Evolutionary conservation across 2,113 vertebrate species (phyloP).

Genomic region (Boulengeromyrus knoepffleri): DNA sequence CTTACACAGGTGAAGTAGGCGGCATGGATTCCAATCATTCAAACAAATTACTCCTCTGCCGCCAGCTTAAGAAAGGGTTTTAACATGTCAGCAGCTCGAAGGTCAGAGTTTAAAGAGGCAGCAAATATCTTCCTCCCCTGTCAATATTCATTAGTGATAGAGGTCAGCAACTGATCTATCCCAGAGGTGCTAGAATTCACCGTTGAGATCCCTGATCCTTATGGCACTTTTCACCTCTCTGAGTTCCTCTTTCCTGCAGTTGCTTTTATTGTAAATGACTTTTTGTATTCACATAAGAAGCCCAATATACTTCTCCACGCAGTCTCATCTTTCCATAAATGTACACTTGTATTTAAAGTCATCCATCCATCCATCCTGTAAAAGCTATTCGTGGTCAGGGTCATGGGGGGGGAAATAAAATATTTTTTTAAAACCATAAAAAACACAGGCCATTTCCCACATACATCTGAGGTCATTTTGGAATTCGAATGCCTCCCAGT

Average conservation of each 20-base stretch:
- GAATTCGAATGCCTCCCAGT: not conserved
- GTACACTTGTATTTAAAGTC: not conserved
- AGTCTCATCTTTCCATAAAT: not conserved
- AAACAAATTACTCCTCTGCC: not conserved
- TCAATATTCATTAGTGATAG: not conserved
- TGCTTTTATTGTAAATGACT: not conserved
- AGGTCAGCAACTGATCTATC: not conserved
- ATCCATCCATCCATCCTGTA: not conserved
- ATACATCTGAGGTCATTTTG: not conserved
- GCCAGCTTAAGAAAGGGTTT: not conserved
- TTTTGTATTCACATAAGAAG: not conserved
- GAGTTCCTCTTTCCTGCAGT: not conserved
- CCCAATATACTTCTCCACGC: not conserved
- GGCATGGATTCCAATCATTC: not conserved
- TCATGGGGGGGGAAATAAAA: not conserved
- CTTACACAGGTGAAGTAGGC: not conserved
- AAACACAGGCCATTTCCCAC: not conserved
- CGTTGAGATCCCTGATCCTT: not conserved
- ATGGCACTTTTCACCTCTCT: not conserved
- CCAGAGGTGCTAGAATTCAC: slow-evolving; percentile 5
- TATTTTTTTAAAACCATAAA: not conserved
- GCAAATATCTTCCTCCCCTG: slow-evolving; percentile 8
- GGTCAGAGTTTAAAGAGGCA: not conserved
- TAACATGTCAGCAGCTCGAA: not conserved
- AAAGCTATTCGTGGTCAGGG: not conserved